phyloP scores from a whole-genome alignment of 37 sponge, comb jelly and placozoan species.

The Beroe ovata region DNA sequence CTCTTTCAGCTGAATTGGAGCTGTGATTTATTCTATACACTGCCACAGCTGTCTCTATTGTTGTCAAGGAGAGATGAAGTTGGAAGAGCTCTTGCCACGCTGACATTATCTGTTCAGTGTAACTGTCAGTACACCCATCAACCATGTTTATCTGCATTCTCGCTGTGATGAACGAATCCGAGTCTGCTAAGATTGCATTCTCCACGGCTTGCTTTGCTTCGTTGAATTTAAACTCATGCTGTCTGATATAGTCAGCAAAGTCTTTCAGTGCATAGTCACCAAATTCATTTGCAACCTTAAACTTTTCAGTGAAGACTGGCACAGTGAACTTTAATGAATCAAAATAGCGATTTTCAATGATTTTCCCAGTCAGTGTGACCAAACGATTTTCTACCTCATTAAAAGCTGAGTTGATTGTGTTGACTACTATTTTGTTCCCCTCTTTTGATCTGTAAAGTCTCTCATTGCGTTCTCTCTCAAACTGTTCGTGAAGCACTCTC shows the following conservation, averaged over 20 bases:
- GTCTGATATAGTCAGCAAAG: neutral
- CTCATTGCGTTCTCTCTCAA: conserved; percentile 4
- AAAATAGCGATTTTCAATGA: conserved; percentile 4
- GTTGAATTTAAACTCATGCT: neutral
- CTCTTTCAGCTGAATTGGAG: neutral
- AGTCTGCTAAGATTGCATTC: neutral
- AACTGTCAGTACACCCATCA: neutral
- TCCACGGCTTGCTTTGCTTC: neutral
- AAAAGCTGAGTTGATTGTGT: neutral
- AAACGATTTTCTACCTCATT: neutral
- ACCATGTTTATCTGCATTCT: conserved; percentile 1
- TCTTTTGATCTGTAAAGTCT: neutral
- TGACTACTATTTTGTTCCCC: neutral
- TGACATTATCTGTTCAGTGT: conserved; percentile 13
- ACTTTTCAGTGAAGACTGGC: neutral
- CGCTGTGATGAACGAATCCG: neutral
- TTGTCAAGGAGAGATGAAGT: neutral
- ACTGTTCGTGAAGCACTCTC: neutral
- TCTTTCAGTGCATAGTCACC: neutral
- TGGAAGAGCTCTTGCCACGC: neutral
- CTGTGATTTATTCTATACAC: neutral
- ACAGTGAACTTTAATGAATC: neutral
- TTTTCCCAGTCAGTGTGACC: neutral
- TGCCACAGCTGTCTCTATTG: neutral
- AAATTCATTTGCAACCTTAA: neutral